These are phyloP conservation scores for Felis chaus DNA, from an alignment of 2,113 vertebrate species.

Conservation along the genomic window DNA sequence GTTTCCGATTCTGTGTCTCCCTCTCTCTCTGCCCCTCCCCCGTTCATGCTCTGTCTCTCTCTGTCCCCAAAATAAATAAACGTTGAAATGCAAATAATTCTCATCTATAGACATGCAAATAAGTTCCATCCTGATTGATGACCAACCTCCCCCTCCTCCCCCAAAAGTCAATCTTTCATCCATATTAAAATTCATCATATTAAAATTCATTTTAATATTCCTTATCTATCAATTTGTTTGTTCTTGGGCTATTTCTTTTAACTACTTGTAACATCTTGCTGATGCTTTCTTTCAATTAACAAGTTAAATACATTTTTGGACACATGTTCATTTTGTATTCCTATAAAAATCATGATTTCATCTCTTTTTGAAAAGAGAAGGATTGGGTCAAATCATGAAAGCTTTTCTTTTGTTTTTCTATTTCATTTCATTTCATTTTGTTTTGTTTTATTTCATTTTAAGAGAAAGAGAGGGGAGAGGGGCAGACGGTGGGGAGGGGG, in stretches of 20 bases:
- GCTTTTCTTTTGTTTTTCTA: not conserved
- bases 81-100: not conserved
- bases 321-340: not conserved
- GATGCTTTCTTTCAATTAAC: not conserved
- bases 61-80: too few species aligned
- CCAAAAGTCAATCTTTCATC: not conserved
- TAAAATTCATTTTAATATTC: not conserved
- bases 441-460: too few species aligned
- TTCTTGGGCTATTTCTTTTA: not conserved
- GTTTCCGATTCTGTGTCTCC: too few species aligned
- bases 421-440: too few species aligned
- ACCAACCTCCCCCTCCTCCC: not conserved
- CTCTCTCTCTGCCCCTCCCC: too few species aligned
- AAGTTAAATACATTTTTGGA: not conserved
- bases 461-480: too few species aligned
- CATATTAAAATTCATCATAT: too few species aligned
- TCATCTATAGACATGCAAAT: not conserved
- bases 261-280: not conserved
- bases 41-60: too few species aligned
- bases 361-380: not conserved
- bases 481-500: too few species aligned
- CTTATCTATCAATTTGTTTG: not conserved
- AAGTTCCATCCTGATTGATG: not conserved
- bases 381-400: not conserved
- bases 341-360: not conserved